Conservation (phyloP, 2,888 invertebrate species). For the Cactoblastis cactorum region DNA sequence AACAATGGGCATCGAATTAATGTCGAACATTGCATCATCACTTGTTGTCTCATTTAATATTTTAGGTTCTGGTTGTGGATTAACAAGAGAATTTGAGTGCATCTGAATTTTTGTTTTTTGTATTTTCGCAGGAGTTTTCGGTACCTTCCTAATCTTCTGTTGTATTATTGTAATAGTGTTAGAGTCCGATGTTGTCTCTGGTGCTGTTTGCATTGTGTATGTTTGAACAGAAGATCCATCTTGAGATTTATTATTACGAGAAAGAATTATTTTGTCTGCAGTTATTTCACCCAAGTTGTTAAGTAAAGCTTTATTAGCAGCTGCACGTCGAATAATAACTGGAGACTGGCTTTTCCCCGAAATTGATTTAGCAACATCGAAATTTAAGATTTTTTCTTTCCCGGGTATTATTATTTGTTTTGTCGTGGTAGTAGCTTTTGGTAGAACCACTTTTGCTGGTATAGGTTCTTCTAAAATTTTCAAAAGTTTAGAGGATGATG, state of each 20-base stretch:
- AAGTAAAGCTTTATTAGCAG: conserved; percentile 50
- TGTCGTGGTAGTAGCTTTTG: conserved; percentile 42
- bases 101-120: conserved; percentile 46
- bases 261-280: conserved; percentile 66
- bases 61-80: conserved; percentile 45
- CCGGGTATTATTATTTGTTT: conserved; percentile 53
- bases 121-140: conserved; percentile 53
- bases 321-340: conserved; percentile 67
- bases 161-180: conserved; percentile 60
- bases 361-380: conserved; percentile 60
- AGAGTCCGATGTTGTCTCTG: conserved; percentile 50
- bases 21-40: conserved; percentile 81
- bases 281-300: conserved; percentile 53
- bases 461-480: conserved; percentile 77
- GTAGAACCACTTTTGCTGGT: conserved; percentile 43
- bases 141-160: conserved; percentile 58
- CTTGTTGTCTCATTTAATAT: conserved; percentile 28
- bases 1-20: conserved; percentile 88
- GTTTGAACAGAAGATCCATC: conserved; percentile 65
- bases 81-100: conserved; percentile 47
- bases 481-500: conserved; percentile 75
- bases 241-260: conserved; percentile 49
- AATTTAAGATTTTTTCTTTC: conserved; percentile 71
- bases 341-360: conserved; percentile 52
- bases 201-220: conserved; percentile 62